A percentile compares a stretch with the other conserved stretches of the same genome.
Evolutionary conservation across 2,797 vertebrate species (phyloP).

Genomic region (Sebastes vulpes): DNA sequence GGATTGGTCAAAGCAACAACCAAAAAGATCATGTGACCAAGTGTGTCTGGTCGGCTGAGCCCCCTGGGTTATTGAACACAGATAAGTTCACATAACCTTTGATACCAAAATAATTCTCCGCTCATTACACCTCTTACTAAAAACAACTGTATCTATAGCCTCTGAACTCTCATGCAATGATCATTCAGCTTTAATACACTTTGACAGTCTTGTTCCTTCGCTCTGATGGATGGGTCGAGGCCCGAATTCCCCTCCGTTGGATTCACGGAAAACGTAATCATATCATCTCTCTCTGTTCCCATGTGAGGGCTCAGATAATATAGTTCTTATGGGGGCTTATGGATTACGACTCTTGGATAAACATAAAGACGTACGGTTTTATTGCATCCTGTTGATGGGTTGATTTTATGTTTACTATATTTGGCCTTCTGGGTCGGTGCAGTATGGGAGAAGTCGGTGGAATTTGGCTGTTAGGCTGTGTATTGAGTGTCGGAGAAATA

Average conservation of each 20-base stretch:
- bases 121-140: conserved; percentile 33
- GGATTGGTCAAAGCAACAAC: background rate
- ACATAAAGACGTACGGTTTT: conserved; percentile 38
- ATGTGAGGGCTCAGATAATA: conserved; percentile 20
- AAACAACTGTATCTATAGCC: conserved; percentile 46
- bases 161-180: conserved; percentile 17
- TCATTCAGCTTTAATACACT: conserved; percentile 31
- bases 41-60: background rate
- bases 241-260: conserved; percentile 2
- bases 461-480: conserved; percentile 47
- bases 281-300: conserved; percentile 30
- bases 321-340: conserved; percentile 26
- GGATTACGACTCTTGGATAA: conserved; percentile 53
- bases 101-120: conserved; percentile 22
- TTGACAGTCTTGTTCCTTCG: conserved; percentile 24
- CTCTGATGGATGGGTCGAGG: background rate
- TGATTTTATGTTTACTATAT: conserved; percentile 51
- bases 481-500: conserved; percentile 68
- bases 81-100: conserved; percentile 65
- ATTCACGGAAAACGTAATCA: conserved; percentile 36
- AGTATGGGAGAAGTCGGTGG: conserved; percentile 39
- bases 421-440: conserved; percentile 32
- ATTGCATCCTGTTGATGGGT: conserved; percentile 63
- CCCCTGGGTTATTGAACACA: conserved; percentile 3
- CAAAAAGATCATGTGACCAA: conserved; percentile 10